Base-by-base conservation (phyloP, 2,797 vertebrate genomes). In the Austrolebias charrua region DNA sequence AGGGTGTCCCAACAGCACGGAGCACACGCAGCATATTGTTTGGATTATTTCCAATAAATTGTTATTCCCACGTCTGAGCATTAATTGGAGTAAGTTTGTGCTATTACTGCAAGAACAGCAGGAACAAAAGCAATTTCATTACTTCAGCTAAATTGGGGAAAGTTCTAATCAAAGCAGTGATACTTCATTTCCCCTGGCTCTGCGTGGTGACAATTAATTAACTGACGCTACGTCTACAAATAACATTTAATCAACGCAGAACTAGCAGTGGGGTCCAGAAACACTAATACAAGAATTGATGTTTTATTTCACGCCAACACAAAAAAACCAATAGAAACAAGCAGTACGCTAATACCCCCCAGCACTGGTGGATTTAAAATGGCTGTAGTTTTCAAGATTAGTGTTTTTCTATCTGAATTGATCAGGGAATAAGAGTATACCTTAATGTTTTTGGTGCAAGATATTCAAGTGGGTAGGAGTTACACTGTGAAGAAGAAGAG, bases 201-300 rank as follows among this genome's bases (percentile, higher is more conserved):
- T 55, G 62, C 58, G 48, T 50, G 28, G 46, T 64, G 55, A 71
- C 40, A 38, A 55, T 69, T 60, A 75, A 75, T 85, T 63, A 72
- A 64, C 24, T 24, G 28, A 66, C 8, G 19, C 47, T 14, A 61
- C 35, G 6, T 63, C 48, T 14, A 31, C 46, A 55, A 3, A 60
- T 60, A 5, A 13, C 28, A 50, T 51, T 19, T 24, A 46, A 64
- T 43, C 24, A 72, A 59, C 61, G 31, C 14, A n/a, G 20, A 12
- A 35, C 40, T 31, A 43, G 57, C 52, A 67, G 42, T 35, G 2
- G 29, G 7, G 43, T 35, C 31, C 11, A 31, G 14, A 31, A 15
- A 40, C 28, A 56, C 29, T 29, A 68, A 61, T 60, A 62, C 12
- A 29, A 24, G 28, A 45, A 20, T 19, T 13, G 4, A 10, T 33